phyloP scores from a whole-genome alignment of 2,797 vertebrate genomes.

The Coluber constrictor region DNA sequence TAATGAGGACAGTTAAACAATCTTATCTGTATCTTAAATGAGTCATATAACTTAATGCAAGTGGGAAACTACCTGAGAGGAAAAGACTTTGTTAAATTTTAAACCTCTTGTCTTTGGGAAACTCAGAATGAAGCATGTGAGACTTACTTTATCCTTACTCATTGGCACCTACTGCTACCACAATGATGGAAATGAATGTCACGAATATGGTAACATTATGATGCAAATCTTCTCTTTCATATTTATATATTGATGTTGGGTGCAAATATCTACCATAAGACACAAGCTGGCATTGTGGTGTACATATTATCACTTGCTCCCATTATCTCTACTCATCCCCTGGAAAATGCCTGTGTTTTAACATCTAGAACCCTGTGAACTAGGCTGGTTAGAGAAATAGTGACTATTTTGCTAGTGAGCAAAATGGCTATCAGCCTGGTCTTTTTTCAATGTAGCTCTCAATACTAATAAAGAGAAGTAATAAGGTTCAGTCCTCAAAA shows the following conservation, averaged over 20 bases:
- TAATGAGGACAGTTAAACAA: not conserved
- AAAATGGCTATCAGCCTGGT: not conserved
- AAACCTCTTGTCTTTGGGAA: not conserved
- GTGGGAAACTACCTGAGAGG: not conserved
- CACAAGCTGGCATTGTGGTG: not conserved
- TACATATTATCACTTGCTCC: not conserved
- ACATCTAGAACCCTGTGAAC: not conserved
- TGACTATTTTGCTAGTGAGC: not conserved
- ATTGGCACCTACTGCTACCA: not conserved
- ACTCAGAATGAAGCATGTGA: not conserved
- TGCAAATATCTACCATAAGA: not conserved
- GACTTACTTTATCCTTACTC: not conserved
- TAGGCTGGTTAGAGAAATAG: not conserved
- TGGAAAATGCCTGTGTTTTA: not conserved
- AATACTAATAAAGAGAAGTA: not conserved
- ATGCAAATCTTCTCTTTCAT: not conserved
- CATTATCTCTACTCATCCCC: not conserved
- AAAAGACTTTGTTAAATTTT: not conserved
- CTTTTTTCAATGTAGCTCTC: not conserved
- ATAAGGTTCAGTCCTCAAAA: not conserved
- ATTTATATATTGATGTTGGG: not conserved
- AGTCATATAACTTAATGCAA: not conserved
- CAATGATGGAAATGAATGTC: not conserved
- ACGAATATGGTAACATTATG: not conserved
- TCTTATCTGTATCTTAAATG: not conserved